Percentiles rank a stretch among this genome's conserved stretches.
Evolutionary conservation across 2,113 vertebrate genomes (phyloP).

Genomic region (Tautogolabrus adspersus): DNA sequence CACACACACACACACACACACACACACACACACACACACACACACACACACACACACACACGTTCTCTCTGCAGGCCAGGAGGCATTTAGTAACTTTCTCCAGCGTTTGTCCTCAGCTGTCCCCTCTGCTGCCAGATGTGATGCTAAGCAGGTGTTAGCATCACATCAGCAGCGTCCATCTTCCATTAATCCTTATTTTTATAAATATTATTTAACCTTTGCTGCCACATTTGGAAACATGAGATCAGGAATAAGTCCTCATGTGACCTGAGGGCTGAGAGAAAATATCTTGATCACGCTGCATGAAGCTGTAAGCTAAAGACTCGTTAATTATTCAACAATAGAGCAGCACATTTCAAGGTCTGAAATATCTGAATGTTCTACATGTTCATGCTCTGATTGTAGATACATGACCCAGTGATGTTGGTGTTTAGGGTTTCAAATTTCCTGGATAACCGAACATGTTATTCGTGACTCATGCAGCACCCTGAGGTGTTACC

Average conservation of each 20-base stretch:
- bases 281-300: background rate
- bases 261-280: background rate
- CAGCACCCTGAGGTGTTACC: too few relatives aligned
- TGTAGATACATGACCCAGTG: too few relatives aligned
- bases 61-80: constrained; percentile 21
- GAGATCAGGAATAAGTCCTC: background rate
- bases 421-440: too few relatives aligned
- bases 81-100: constrained; percentile 44
- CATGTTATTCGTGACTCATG: too few relatives aligned
- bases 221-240: constrained; percentile 3
- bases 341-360: background rate
- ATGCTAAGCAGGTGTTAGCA: constrained; percentile 33
- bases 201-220: constrained; percentile 7
- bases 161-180: background rate
- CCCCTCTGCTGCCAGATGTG: constrained; percentile 46
- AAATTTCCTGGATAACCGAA: background rate
- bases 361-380: background rate
- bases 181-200: constrained; percentile 16
- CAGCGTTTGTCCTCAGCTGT: constrained; percentile 60
- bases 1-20: too few relatives aligned
- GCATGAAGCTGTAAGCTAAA: constrained; percentile 1
- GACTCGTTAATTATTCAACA: too few relatives aligned
- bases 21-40: too few relatives aligned
- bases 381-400: too few relatives aligned
- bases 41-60: constrained; percentile 2